Conservation (phyloP, 1,140 invertebrate genomes). For the Drosophila pandora region DNA sequence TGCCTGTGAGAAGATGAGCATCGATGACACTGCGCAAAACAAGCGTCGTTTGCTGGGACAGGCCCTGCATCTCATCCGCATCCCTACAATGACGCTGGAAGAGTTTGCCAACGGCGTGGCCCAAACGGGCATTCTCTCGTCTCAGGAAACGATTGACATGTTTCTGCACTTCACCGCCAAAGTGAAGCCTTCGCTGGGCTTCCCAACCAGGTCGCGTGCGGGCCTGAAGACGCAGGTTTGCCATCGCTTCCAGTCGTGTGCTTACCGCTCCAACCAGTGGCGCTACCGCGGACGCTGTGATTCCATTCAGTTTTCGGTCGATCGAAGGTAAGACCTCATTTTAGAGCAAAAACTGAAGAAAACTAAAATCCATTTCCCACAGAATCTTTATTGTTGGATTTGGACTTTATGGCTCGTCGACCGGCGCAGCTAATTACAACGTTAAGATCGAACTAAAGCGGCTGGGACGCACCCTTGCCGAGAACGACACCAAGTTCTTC, state of each 20-base stretch:
- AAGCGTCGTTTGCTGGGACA: conserved; percentile 90
- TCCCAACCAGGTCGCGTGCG: conserved; percentile 91
- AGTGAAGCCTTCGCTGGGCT: conserved; percentile 92
- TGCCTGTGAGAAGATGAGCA: conserved; percentile 91
- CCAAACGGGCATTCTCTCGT: conserved; percentile 93
- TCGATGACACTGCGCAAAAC: conserved; percentile 89
- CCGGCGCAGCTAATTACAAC: conserved; percentile 94
- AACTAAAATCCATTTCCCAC: neutral
- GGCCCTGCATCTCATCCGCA: conserved; percentile 93
- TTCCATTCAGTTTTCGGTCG: conserved; percentile 96
- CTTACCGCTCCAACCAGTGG: conserved; percentile 98
- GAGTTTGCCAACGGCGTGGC: conserved; percentile 96
- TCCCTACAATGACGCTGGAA: conserved; percentile 95
- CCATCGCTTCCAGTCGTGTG: conserved; percentile 97
- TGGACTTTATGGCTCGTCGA: conserved; percentile 95
- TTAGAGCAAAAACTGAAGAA: neutral
- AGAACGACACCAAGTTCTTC: conserved; percentile 96
- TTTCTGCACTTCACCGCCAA: conserved; percentile 95
- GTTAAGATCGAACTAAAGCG: conserved; percentile 96
- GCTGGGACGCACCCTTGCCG: conserved; percentile 92
- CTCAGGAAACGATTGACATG: conserved; percentile 95
- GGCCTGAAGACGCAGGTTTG: conserved; percentile 96
- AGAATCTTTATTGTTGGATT: conserved; percentile 96
- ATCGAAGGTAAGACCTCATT: conserved; percentile 84
- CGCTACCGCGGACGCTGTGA: conserved; percentile 95